Evolutionary conservation across 2,888 invertebrate species (phyloP).

Genomic region (Chymomyza caudatula): DNA sequence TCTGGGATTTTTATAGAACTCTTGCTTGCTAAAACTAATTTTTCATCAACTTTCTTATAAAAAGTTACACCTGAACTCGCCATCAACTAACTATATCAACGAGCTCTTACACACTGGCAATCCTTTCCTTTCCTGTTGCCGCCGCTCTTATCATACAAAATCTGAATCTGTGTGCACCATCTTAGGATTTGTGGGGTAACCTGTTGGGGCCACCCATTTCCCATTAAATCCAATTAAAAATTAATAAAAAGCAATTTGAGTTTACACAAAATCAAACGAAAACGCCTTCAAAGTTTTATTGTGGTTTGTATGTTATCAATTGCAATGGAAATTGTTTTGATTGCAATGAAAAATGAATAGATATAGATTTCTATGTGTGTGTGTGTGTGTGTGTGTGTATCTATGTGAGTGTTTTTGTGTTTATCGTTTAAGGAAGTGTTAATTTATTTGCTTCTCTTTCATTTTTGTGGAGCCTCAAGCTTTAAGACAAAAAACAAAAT

Average conservation of each 20-base stretch:
- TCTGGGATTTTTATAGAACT: too few species aligned
- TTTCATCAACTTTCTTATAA: too few species aligned
- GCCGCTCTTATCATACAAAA: neutral
- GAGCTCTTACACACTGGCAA: too few species aligned
- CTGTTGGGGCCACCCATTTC: conserved; percentile 19
- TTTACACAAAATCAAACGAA: conserved; percentile 8
- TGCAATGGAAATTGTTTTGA: conserved; percentile 44
- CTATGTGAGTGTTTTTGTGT: conserved; percentile 38
- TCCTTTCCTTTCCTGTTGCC: too few species aligned
- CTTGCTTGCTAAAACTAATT: too few species aligned
- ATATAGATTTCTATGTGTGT: conserved; percentile 8
- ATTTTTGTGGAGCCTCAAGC: conserved; percentile 27
- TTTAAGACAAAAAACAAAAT: conserved; percentile 22
- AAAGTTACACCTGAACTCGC: too few species aligned
- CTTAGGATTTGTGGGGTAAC: neutral
- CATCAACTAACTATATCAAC: too few species aligned
- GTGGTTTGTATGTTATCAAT: conserved; percentile 23
- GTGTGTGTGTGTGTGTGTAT: conserved; percentile 15
- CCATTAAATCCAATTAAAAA: conserved; percentile 70
- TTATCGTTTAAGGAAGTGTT: conserved; percentile 73
- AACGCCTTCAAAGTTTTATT: conserved; percentile 27
- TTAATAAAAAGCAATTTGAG: conserved; percentile 48
- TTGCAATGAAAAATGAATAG: conserved; percentile 47
- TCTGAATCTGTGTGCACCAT: neutral
- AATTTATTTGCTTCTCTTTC: conserved; percentile 67